These are phyloP conservation scores for Menura novaehollandiae DNA, from an alignment of 2,113 vertebrate species.

Conservation along the genomic window DNA sequence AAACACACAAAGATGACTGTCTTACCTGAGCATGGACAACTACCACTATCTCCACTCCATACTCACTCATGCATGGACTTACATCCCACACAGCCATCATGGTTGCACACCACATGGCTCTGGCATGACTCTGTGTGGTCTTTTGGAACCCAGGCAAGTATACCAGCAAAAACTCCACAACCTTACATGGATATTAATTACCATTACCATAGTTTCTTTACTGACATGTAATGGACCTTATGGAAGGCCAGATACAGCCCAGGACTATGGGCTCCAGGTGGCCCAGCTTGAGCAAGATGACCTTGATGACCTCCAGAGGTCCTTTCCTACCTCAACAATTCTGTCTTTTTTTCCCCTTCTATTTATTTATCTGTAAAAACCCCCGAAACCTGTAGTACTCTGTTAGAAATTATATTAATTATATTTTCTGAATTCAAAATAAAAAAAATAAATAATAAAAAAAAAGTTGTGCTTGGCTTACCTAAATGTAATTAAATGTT, in stretches of 20 bases:
- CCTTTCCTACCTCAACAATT: background rate
- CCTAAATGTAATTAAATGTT: background rate
- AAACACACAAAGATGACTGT: background rate
- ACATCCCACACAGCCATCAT: background rate
- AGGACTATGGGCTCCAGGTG: background rate
- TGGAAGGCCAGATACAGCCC: background rate
- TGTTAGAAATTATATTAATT: background rate
- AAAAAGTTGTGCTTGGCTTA: background rate
- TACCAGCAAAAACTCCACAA: background rate
- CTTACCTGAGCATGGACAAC: background rate
- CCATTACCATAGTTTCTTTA: background rate
- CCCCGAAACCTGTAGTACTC: background rate
- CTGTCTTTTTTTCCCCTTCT: background rate
- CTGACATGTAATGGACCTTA: background rate
- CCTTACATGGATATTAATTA: background rate
- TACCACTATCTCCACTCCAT: background rate
- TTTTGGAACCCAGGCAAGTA: background rate
- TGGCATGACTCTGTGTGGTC: background rate
- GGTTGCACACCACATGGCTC: background rate
- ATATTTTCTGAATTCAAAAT: background rate
- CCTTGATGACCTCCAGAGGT: background rate
- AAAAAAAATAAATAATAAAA: background rate
- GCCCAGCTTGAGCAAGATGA: background rate
- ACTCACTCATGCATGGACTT: fast-evolving
- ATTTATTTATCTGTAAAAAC: background rate